phyloP scores from a whole-genome alignment of 2,113 vertebrate species.

The Chunga burmeisteri region DNA sequence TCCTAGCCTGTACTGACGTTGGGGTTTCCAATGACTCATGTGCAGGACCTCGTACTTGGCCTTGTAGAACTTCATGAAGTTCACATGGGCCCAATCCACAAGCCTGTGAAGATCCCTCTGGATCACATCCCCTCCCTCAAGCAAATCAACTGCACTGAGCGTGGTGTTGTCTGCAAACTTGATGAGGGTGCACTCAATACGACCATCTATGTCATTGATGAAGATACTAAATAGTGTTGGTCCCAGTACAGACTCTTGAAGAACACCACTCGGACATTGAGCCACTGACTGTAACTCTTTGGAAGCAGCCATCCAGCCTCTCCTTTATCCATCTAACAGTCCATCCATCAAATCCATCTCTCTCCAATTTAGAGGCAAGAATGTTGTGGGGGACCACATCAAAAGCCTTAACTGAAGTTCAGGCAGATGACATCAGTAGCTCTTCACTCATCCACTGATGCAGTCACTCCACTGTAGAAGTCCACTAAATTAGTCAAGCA shows the following conservation, averaged over 20 bases:
- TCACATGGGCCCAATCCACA: neutral
- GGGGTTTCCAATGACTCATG: neutral
- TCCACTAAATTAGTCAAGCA: neutral
- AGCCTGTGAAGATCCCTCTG: too few species aligned
- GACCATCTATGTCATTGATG: neutral
- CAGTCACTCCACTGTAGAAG: neutral
- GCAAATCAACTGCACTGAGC: neutral
- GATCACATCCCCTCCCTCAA: neutral
- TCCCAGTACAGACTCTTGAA: neutral
- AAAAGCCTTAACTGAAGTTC: neutral
- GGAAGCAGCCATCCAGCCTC: neutral
- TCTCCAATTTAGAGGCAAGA: neutral
- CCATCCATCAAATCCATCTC: neutral
- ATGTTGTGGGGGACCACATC: neutral
- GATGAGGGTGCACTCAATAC: neutral
- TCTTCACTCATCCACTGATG: neutral
- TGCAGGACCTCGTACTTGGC: neutral
- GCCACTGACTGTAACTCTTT: neutral
- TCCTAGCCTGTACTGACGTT: neutral
- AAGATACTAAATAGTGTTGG: neutral
- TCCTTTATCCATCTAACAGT: neutral
- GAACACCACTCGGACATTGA: accelerated
- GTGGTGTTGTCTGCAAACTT: neutral
- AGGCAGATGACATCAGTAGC: neutral
- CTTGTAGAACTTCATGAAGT: neutral